Evolutionary conservation across 2,888 invertebrate species (phyloP).

Genomic region (Hipparchia sbordonii): DNA sequence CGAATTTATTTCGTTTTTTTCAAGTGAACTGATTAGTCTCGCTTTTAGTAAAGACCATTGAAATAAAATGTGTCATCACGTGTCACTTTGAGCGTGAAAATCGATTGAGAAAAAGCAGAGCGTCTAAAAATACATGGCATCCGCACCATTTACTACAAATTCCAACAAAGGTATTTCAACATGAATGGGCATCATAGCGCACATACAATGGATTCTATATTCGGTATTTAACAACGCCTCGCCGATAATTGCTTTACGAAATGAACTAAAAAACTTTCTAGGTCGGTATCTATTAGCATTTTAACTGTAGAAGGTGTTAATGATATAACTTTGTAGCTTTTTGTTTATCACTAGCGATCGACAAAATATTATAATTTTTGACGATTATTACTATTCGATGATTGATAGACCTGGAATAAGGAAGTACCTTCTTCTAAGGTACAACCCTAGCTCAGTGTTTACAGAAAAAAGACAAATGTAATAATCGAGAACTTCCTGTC

Average conservation of each 20-base stretch:
- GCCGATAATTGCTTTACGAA: constrained; percentile 65
- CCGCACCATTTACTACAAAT: constrained; percentile 27
- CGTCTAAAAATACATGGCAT: constrained; percentile 29
- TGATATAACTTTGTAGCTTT: neutral
- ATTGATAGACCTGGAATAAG: no score
- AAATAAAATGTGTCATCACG: neutral
- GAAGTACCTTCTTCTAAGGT: no score
- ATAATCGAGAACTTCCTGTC: neutral
- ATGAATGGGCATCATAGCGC: constrained; percentile 41
- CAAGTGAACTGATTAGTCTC: neutral
- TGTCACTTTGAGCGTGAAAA: constrained; percentile 13
- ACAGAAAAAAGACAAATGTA: neutral
- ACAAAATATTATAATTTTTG: neutral
- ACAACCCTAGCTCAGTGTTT: neutral
- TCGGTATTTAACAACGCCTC: constrained; percentile 56
- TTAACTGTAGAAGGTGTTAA: constrained; percentile 30
- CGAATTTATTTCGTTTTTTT: neutral
- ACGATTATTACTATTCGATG: neutral
- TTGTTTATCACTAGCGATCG: neutral
- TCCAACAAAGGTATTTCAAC: constrained; percentile 34
- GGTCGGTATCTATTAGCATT: constrained; percentile 50
- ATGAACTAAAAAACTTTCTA: constrained; percentile 50
- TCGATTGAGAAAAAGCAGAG: constrained; percentile 24
- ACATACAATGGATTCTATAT: constrained; percentile 54
- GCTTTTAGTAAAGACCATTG: neutral